phyloP scores from a whole-genome alignment of 2,888 invertebrate genomes.

The Saturnia japonica region DNA sequence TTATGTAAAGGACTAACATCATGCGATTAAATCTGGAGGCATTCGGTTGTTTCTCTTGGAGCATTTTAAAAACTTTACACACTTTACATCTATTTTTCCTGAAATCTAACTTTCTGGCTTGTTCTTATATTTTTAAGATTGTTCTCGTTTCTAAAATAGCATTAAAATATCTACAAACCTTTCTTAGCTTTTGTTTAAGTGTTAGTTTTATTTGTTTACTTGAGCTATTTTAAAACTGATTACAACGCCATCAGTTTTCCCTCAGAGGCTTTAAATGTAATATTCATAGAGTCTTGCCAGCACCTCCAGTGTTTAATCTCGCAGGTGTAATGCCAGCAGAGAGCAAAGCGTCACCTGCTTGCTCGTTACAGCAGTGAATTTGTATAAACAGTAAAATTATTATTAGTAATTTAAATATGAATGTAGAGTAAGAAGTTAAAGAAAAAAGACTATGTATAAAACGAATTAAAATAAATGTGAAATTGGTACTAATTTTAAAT shows the following conservation, averaged over 20 bases:
- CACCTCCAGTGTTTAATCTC: not conserved
- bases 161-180: too few species aligned
- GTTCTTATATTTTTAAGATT: too few species aligned
- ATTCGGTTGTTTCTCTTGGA: not conserved
- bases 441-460: slow-evolving; percentile 45
- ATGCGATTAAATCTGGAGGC: slow-evolving; percentile 26
- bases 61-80: too few species aligned
- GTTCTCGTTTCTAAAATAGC: too few species aligned
- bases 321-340: not conserved
- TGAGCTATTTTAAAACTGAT: not conserved
- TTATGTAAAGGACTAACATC: slow-evolving; percentile 62
- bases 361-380: slow-evolving; percentile 9
- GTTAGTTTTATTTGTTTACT: not conserved
- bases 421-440: slow-evolving; percentile 38
- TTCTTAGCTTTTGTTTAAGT: too few species aligned
- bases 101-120: too few species aligned
- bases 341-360: not conserved
- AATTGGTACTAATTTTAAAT: slow-evolving; percentile 18
- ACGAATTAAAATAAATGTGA: slow-evolving; percentile 24
- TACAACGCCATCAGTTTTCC: not conserved
- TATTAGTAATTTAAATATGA: slow-evolving; percentile 30
- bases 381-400: slow-evolving; percentile 23
- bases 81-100: too few species aligned
- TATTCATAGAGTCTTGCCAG: not conserved
- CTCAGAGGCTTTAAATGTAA: not conserved